phyloP scores from a whole-genome alignment of 2,797 vertebrate genomes.

The Notamacropus eugenii region DNA sequence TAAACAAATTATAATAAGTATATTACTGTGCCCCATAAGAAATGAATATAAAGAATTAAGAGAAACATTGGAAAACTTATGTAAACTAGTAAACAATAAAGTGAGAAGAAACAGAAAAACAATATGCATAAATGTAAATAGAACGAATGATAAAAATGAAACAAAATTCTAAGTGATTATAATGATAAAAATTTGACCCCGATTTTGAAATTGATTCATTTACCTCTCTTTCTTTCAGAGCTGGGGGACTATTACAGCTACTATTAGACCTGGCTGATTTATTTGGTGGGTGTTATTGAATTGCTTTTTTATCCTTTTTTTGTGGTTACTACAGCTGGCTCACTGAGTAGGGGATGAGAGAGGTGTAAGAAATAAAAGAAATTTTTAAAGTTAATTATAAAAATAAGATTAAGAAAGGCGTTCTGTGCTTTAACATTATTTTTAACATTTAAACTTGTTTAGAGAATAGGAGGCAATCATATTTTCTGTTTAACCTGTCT shows the following conservation, averaged over 20 bases:
- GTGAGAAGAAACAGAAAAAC: background rate
- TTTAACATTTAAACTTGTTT: conserved; percentile 42
- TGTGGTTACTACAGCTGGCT: background rate
- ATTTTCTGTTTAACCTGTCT: conserved; percentile 31
- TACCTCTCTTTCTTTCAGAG: background rate
- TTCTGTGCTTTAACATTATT: background rate
- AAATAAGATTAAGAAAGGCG: background rate
- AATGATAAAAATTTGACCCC: background rate
- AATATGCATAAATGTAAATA: background rate
- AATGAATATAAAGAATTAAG: background rate
- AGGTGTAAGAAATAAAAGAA: background rate
- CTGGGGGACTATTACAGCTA: background rate
- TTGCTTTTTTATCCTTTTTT: background rate
- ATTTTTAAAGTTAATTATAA: background rate
- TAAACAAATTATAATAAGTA: background rate
- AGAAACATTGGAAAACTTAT: background rate
- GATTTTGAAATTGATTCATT: background rate
- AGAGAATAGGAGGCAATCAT: conserved; percentile 6
- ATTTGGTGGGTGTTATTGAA: background rate
- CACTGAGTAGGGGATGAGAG: background rate
- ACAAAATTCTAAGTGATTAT: background rate
- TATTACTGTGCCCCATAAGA: no score
- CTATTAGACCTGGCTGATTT: background rate
- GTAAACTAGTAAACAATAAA: background rate
- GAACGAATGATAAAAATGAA: background rate